A percentile compares a stretch with the other conserved stretches of the same genome.
Evolutionary conservation across 2,797 vertebrate genomes (phyloP).

Genomic region (Coluber constrictor): DNA sequence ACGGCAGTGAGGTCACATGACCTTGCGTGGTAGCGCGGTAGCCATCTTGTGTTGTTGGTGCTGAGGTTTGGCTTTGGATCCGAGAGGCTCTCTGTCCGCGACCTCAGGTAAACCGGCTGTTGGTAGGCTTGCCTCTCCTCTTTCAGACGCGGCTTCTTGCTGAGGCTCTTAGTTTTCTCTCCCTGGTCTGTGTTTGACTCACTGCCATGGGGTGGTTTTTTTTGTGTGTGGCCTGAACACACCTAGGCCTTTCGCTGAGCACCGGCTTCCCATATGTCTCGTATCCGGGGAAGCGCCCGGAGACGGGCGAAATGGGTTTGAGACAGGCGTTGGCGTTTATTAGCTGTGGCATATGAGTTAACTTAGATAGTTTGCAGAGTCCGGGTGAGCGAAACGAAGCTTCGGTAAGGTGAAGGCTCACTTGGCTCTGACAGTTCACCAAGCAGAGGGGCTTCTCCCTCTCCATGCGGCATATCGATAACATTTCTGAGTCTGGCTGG

Average conservation of each 20-base stretch:
- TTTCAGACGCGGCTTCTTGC: background rate
- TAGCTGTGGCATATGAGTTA: background rate
- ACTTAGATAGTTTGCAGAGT: background rate
- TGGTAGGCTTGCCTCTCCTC: background rate
- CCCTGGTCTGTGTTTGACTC: background rate
- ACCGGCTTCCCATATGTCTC: slow-evolving; percentile 30
- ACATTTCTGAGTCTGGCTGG: background rate
- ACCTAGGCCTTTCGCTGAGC: slow-evolving; percentile 43
- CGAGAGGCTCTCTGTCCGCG: slow-evolving; percentile 69
- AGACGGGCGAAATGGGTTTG: slow-evolving; percentile 50
- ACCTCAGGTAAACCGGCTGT: slow-evolving; percentile 69
- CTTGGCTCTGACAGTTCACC: background rate
- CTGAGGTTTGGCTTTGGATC: slow-evolving; percentile 71
- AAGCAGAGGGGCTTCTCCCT: slow-evolving; percentile 3
- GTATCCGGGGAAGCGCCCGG: slow-evolving; percentile 13
- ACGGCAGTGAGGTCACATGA: slow-evolving; percentile 64
- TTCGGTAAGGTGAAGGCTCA: background rate
- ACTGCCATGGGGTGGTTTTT: background rate
- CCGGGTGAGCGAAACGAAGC: background rate
- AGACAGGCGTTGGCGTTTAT: slow-evolving; percentile 38
- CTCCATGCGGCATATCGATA: slow-evolving; percentile 25
- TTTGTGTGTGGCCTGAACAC: background rate
- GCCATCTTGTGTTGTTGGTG: slow-evolving; percentile 80
- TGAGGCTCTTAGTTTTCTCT: background rate
- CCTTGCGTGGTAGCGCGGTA: slow-evolving; percentile 74